Conservation (phyloP, 2,888 invertebrate species). For the Ichneumoninae sp. region DNA sequence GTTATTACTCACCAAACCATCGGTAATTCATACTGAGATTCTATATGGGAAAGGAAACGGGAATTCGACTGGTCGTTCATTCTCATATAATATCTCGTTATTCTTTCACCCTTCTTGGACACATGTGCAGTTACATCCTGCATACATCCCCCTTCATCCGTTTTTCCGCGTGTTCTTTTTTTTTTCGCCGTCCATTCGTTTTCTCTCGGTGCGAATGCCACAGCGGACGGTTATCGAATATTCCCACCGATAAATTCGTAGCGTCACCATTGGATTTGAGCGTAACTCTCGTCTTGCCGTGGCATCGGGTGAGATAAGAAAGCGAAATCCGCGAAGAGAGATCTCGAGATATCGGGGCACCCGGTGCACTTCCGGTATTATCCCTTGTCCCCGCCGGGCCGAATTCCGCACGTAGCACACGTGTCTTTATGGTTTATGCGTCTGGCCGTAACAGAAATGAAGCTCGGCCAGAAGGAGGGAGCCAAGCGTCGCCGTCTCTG, state of each 20-base stretch:
- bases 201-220: conserved; percentile 65
- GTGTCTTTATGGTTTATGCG: conserved; percentile 78
- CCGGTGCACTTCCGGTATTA: conserved; percentile 51
- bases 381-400: conserved; percentile 8
- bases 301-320: conserved; percentile 31
- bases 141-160: background rate
- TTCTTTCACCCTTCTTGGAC: conserved; percentile 28
- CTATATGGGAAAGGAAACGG: conserved; percentile 5
- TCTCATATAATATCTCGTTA: conserved; percentile 45
- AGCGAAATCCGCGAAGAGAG: conserved; percentile 54
- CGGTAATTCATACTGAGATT: background rate
- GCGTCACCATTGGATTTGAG: conserved; percentile 64
- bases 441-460: conserved; percentile 69
- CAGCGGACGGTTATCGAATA: conserved; percentile 75
- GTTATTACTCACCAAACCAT: background rate
- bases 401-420: conserved; percentile 67
- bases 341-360: conserved; percentile 53
- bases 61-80: conserved; percentile 40
- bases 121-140: conserved; percentile 31
- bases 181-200: conserved; percentile 68
- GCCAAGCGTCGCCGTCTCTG: conserved; percentile 13
- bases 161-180: background rate
- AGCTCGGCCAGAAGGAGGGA: conserved; percentile 13
- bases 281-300: conserved; percentile 32
- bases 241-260: conserved; percentile 75